A percentile compares a stretch with the other conserved stretches of the same genome.
Evolutionary conservation across 2,113 vertebrate genomes (phyloP).

Genomic region (Condylura cristata): DNA sequence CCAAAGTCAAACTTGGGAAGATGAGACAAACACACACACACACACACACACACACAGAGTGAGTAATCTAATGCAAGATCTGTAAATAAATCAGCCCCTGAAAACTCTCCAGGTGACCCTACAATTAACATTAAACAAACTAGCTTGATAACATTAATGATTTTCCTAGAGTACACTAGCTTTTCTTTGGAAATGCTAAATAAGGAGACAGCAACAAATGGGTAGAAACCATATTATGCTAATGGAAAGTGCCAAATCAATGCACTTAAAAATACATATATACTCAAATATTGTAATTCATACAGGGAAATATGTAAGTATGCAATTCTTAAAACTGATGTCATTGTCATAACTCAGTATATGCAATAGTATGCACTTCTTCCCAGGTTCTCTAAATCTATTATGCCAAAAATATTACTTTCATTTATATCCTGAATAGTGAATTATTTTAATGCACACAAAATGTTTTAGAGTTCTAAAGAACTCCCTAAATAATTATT

Average conservation of each 20-base stretch:
- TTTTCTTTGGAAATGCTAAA: conserved; percentile 50
- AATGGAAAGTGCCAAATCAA: neutral
- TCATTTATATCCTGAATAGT: conserved; percentile 19
- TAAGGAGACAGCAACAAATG: conserved; percentile 2
- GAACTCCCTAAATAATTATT: conserved; percentile 58
- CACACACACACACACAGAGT: conserved; percentile 27
- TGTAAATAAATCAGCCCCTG: conserved; percentile 68
- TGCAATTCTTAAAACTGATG: neutral
- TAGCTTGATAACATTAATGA: conserved; percentile 55
- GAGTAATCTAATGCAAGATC: conserved; percentile 31
- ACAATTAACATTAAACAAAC: conserved; percentile 64
- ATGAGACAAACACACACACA: conserved; percentile 1
- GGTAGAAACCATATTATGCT: conserved; percentile 23
- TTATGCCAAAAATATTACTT: conserved; percentile 19
- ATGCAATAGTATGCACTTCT: conserved; percentile 34
- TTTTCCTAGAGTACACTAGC: conserved; percentile 34
- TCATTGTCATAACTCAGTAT: neutral
- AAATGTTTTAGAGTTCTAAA: conserved; percentile 52
- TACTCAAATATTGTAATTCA: neutral
- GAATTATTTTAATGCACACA: conserved; percentile 30
- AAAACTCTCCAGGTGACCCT: conserved; percentile 57
- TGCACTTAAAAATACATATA: conserved; percentile 31
- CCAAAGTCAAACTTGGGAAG: conserved; percentile 76
- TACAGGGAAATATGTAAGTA: conserved; percentile 26
- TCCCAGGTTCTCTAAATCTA: neutral